Base-by-base conservation (phyloP, 2,113 vertebrate genomes). In the Scartelaos histophorus region DNA sequence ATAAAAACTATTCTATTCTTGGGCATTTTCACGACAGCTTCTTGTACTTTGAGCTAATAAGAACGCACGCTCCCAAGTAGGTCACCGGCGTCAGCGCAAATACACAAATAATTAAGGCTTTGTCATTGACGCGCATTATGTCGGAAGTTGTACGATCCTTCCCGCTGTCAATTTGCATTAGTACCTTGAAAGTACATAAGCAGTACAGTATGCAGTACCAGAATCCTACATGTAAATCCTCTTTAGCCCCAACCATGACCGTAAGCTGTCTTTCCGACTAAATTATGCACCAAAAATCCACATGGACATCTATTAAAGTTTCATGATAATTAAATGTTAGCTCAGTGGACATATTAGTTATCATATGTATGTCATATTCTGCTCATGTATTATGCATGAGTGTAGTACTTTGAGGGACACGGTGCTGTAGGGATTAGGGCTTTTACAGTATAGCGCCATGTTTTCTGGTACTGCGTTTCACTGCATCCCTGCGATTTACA, bases 31-130 rank as follows among this genome's bases (percentile, higher is more conserved):
- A 11, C 19, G 49, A 51, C 47, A 51, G 7, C 17, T 51, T 70
- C 15, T 24, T 60, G 76, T 65, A 69, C 19, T 49, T 19, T 54
- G 6, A 7, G 25, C 16, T 82, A 78, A 84, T 74, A 35, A 85
- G 81, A 65, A 54, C 22, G 47, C 60, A 54, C 60, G 19, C 51
- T 21, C 51, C 56, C 17, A 83, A 80, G 68, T 83, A 79, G 85
- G 86, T 83, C 82, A 60, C 64, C 62, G 43, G 17, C 76, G 75
- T 82, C 76, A 69, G 49, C 25, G 2, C 19, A 67, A 67, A 65
- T 7, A 75, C 68, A 73, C 75, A 74, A 49, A 73, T 78, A 80
- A 74, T 85, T 70, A 83, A 53, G 58, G 45, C 66, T 68, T 70
- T 80, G 69, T 67, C 72, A 74, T 56, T 65, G 35, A 73, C 3